Evolutionary conservation across 1,140 invertebrate genomes (phyloP).

Genomic region (Leucophenga varia): DNA sequence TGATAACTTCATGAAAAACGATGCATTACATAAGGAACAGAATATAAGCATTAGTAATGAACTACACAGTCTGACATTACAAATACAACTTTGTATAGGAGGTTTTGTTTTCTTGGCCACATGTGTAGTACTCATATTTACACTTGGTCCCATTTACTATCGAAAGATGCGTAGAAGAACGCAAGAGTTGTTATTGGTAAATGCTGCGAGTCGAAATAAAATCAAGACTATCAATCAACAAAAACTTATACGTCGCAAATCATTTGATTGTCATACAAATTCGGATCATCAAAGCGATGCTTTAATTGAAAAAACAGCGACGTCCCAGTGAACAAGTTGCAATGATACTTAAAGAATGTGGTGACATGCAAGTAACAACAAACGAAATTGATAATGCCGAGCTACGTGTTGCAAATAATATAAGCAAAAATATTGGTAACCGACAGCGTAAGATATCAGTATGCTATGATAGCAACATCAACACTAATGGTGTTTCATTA

Average conservation of each 20-base stretch:
- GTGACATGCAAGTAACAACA: constrained; percentile 35
- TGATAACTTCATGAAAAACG: constrained; percentile 68
- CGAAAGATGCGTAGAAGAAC: constrained; percentile 35
- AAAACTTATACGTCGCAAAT: constrained; percentile 59
- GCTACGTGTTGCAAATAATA: not conserved
- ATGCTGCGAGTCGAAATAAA: not conserved
- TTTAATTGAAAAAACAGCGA: constrained; percentile 58
- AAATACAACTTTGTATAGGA: constrained; percentile 44
- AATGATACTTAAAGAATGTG: constrained; percentile 59
- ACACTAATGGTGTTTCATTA: constrained; percentile 23
- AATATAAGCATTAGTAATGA: constrained; percentile 63
- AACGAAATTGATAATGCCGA: too few relatives aligned
- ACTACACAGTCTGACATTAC: constrained; percentile 60
- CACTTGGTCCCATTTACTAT: constrained; percentile 42
- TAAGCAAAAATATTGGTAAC: constrained; percentile 5
- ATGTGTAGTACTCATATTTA: constrained; percentile 41
- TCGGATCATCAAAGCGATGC: constrained; percentile 54
- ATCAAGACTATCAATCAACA: constrained; percentile 9
- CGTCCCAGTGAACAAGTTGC: constrained; percentile 78
- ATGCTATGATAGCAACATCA: constrained; percentile 46
- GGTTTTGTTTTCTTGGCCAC: constrained; percentile 45
- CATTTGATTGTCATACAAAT: constrained; percentile 65
- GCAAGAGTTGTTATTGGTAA: constrained; percentile 25
- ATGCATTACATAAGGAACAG: constrained; percentile 67
- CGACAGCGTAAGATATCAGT: constrained; percentile 39